A percentile compares a stretch with the other conserved stretches of the same genome.
Evolutionary conservation across 1,140 invertebrate genomes (phyloP).

Genomic region (Stenopsyche tienmushanensis): DNA sequence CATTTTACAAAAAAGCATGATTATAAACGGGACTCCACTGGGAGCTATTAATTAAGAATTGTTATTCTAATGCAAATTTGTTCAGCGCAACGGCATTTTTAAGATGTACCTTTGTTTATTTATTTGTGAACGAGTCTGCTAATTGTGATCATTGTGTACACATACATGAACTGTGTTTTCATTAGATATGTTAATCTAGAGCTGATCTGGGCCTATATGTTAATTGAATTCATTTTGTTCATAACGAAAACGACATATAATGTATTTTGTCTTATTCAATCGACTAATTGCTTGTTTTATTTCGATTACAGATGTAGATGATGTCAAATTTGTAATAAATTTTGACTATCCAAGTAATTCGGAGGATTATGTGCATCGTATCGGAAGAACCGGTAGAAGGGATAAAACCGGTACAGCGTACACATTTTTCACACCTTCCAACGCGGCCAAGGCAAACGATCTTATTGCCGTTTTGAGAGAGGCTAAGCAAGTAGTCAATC

Average conservation of each 20-base stretch:
- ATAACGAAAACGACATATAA: too few relatives aligned
- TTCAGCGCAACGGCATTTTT: too few relatives aligned
- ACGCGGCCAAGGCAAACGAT: constrained; percentile 90
- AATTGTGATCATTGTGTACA: too few relatives aligned
- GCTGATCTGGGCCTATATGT: background rate
- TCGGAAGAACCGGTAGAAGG: constrained; percentile 94
- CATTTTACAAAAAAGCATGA: too few relatives aligned
- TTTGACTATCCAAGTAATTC: constrained; percentile 99
- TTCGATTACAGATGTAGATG: constrained; percentile 89
- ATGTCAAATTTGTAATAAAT: constrained; percentile 99
- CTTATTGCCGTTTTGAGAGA: constrained; percentile 90
- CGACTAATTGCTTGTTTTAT: background rate
- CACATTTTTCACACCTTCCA: constrained; percentile 95
- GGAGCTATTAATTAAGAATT: too few relatives aligned
- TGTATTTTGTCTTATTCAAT: too few relatives aligned
- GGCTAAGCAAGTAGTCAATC: constrained; percentile 84
- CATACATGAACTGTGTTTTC: too few relatives aligned
- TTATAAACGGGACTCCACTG: too few relatives aligned
- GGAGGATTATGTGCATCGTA: constrained; percentile 99
- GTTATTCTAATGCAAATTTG: too few relatives aligned
- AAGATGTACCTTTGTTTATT: too few relatives aligned
- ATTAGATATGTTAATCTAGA: background rate
- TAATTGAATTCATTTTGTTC: too few relatives aligned
- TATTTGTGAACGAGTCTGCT: too few relatives aligned
- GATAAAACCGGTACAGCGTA: constrained; percentile 97